These are phyloP conservation scores for Knipowitschia caucasica DNA, from an alignment of 2,797 vertebrate species.

Conservation along the genomic window DNA sequence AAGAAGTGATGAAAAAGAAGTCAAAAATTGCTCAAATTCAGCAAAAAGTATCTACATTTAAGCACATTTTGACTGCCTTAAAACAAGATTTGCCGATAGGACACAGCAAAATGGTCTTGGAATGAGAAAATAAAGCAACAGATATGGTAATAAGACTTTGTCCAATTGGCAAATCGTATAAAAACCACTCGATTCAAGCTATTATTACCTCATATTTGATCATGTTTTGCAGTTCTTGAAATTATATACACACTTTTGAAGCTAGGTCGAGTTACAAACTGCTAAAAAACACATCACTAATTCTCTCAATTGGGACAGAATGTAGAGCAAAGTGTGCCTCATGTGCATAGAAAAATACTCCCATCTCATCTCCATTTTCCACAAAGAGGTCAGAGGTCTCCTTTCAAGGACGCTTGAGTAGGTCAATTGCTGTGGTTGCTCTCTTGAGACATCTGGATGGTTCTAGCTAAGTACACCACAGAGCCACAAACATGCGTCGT, in stretches of 20 bases:
- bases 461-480: not conserved
- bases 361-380: conserved; percentile 6
- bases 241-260: conserved; percentile 3
- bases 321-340: not conserved
- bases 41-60: no score
- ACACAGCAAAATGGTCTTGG: no score
- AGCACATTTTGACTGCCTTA: no score
- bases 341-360: conserved; percentile 7
- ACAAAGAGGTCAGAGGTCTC: conserved; percentile 38
- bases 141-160: no score
- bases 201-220: no score
- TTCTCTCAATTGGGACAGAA: not conserved
- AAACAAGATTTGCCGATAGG: no score
- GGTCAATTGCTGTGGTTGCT: conserved; percentile 28
- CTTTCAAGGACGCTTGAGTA: conserved; percentile 39
- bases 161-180: no score
- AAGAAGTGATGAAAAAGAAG: no score
- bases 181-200: no score
- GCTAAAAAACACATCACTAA: not conserved
- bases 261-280: not conserved
- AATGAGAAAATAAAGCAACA: no score
- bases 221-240: no score
- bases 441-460: conserved; percentile 18
- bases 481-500: not conserved
- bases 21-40: no score